Conservation (phyloP, 2,888 invertebrate genomes). For the Rotaria magnacalcarata region DNA sequence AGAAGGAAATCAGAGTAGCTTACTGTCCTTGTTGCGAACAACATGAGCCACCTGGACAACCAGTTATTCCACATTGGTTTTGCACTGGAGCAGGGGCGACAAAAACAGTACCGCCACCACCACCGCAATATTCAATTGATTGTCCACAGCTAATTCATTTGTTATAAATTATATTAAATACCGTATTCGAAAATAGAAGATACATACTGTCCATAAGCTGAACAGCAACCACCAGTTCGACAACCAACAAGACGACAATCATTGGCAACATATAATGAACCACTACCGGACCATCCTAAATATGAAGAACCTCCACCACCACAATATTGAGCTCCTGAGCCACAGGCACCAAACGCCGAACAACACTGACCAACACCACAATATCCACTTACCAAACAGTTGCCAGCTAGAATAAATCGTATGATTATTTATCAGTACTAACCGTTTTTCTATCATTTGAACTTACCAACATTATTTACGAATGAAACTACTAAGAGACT, state of each 20-base stretch:
- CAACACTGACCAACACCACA: neutral
- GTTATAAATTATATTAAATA: too few relatives aligned
- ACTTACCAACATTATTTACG: too few relatives aligned
- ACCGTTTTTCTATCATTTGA: too few relatives aligned
- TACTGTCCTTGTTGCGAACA: too few relatives aligned
- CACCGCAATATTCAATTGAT: neutral
- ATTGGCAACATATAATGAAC: neutral
- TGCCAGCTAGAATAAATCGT: neutral
- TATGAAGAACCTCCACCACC: neutral
- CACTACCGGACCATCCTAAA: neutral
- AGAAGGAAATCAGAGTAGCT: too few relatives aligned
- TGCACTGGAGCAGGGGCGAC: too few relatives aligned
- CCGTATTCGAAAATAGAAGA: neutral
- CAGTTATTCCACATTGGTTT: neutral
- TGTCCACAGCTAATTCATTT: neutral
- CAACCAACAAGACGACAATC: neutral
- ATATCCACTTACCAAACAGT: neutral
- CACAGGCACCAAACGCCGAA: neutral
- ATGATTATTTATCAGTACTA: too few relatives aligned
- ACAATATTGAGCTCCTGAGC: neutral
- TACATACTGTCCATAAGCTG: neutral
- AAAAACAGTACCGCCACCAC: neutral
- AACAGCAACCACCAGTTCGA: neutral
- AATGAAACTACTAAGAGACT: too few relatives aligned
- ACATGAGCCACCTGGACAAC: too few relatives aligned